Evolutionary conservation across 2,888 invertebrate species (phyloP).

Genomic region (Monopis laevigella): DNA sequence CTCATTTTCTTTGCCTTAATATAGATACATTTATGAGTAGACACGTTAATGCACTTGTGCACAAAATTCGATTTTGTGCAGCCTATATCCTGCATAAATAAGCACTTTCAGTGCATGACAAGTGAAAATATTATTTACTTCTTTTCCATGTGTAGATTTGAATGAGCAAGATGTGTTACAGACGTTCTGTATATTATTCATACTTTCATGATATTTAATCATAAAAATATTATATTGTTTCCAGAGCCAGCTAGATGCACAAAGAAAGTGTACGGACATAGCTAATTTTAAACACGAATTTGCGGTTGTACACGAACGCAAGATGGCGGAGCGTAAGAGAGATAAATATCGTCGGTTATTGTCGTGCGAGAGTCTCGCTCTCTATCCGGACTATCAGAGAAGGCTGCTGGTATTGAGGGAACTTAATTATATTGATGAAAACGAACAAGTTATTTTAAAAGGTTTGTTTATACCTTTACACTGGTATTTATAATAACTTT

Average conservation of each 20-base stretch:
- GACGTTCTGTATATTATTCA: no score
- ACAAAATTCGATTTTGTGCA: no score
- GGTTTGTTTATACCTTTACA: constrained; percentile 29
- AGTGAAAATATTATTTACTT: no score
- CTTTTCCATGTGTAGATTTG: no score
- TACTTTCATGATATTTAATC: no score
- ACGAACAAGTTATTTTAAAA: constrained; percentile 55
- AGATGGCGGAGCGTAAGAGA: constrained; percentile 74
- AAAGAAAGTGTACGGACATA: constrained; percentile 74
- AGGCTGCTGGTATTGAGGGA: constrained; percentile 78
- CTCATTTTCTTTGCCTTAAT: no score
- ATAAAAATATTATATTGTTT: constrained; percentile 21
- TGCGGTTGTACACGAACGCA: constrained; percentile 76
- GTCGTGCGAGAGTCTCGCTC: constrained; percentile 84
- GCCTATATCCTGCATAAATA: no score
- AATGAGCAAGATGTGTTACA: no score
- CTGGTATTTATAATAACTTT: no score
- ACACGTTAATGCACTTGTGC: no score
- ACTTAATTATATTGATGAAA: constrained; percentile 72
- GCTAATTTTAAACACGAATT: constrained; percentile 85
- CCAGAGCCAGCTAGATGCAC: constrained; percentile 50
- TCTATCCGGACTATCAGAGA: constrained; percentile 91
- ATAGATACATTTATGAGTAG: no score
- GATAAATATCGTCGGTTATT: constrained; percentile 76
- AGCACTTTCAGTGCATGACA: no score